phyloP scores from a whole-genome alignment of 2,888 invertebrate species.

The Schizaphis graminum region DNA sequence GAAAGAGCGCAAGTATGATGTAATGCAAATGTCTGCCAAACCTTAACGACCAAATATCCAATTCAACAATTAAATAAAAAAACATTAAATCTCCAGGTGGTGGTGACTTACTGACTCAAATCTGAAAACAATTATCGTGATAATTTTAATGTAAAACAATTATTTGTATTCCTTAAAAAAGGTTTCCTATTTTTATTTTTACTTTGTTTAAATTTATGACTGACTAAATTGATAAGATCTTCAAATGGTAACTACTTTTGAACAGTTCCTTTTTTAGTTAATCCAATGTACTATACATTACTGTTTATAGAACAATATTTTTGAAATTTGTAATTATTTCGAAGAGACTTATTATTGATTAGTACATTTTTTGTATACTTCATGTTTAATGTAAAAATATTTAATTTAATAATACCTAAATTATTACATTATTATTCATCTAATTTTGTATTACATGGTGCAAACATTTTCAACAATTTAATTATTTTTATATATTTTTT shows the following conservation, averaged over 20 bases:
- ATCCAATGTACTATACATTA: not conserved
- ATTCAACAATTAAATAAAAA: not conserved
- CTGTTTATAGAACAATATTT: not conserved
- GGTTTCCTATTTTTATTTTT: conserved; percentile 43
- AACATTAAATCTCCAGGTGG: conserved; percentile 48
- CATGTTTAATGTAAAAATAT: not conserved
- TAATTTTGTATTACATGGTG: not conserved
- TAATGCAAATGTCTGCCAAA: conserved; percentile 74
- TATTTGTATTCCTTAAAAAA: not conserved
- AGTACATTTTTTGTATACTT: not conserved
- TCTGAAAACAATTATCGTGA: not conserved
- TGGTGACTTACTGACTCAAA: not conserved
- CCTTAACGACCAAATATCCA: conserved; percentile 45
- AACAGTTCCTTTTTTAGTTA: conserved; percentile 36
- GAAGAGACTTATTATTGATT: not conserved
- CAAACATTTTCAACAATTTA: not conserved
- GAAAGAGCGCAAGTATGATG: conserved; percentile 75
- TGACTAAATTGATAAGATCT: conserved; percentile 51
- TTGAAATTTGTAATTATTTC: not conserved
- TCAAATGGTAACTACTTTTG: not conserved
- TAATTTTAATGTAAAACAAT: not conserved
- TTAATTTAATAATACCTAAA: not conserved
- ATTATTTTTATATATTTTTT: not conserved
- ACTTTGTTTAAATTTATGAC: conserved; percentile 39
- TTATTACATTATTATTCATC: not conserved